Base-by-base conservation (phyloP, 1,140 invertebrate genomes). In the Cyclargus thomasi region DNA sequence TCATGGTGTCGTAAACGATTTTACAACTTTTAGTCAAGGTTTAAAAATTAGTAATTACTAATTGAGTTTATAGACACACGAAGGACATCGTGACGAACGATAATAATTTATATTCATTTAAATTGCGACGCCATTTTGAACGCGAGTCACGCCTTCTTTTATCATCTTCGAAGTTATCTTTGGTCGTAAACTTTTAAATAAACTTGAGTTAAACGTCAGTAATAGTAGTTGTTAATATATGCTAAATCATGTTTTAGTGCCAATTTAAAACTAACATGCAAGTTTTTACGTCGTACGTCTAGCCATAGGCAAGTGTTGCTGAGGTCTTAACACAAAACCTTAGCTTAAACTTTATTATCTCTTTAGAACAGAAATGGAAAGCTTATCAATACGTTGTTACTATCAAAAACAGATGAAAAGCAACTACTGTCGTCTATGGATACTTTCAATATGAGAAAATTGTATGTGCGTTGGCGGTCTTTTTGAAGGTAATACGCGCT, bases 71-170 rank as follows among this genome's bases (percentile, higher is more conserved):
- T 36, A 17, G 57, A 29, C 55, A 36, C 53, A 53, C 63, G 35
- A 64, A 69, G 29, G 55, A 39, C 18, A 35, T 39, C 67, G 71
- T 72, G 67, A 72, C 71, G 18, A 62, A 67, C 63, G 63, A 65
- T 65, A 71, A 65, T 53, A 65, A 29, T 71, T 68, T 65, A 67
- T 36, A 36, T 67, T 67, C 53, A 55, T 64, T 72, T 67, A 63
- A 63, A 66, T 23, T 66, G 20, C 64, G 53, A 55, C 35, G 72
- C 68, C 74, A 74, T 76, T 72, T 76, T 74, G 72, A 72, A 71
- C 64, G 47, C 67, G 47, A 53, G 74, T 74, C 70, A 76, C 74
- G 72, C 74, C 74, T 74, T 65, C 67, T 73, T 75, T 74, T 71
- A 71, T 64, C 64, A 69, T 63, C 63, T 66, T 63, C 20, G 53